Conservation (phyloP, 2,113 vertebrate genomes). For the Tiliqua scincoides region DNA sequence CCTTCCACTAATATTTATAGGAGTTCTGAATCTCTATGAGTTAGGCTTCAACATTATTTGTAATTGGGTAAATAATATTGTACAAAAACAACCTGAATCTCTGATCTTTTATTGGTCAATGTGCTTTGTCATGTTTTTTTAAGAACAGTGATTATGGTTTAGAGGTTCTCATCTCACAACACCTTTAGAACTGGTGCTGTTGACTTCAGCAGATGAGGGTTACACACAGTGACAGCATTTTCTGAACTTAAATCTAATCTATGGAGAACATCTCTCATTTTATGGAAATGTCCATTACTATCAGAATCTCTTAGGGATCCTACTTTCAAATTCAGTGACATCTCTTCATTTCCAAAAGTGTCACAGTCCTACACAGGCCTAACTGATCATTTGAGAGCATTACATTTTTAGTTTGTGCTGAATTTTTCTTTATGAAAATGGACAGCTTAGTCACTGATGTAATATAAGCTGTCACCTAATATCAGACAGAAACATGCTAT, state of each 20-base stretch:
- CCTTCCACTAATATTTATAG: background rate
- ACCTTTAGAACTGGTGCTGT: background rate
- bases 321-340: background rate
- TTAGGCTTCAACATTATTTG: background rate
- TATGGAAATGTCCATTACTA: background rate
- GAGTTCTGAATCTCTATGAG: background rate
- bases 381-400: constrained; percentile 53
- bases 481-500: constrained; percentile 57
- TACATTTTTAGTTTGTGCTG: constrained; percentile 54
- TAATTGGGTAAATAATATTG: background rate
- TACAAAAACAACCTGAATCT: background rate
- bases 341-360: background rate
- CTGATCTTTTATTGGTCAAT: background rate
- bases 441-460: constrained; percentile 59
- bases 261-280: background rate
- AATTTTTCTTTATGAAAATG: constrained; percentile 69
- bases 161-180: background rate
- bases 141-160: background rate
- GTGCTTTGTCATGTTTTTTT: background rate
- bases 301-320: constrained; percentile 20
- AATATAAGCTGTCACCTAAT: constrained; percentile 67
- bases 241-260: background rate
- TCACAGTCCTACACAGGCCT: constrained; percentile 58
- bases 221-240: background rate
- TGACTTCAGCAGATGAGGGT: background rate